Evolutionary conservation across 2,113 vertebrate species (phyloP).

Genomic region (Platycercus adscitus): DNA sequence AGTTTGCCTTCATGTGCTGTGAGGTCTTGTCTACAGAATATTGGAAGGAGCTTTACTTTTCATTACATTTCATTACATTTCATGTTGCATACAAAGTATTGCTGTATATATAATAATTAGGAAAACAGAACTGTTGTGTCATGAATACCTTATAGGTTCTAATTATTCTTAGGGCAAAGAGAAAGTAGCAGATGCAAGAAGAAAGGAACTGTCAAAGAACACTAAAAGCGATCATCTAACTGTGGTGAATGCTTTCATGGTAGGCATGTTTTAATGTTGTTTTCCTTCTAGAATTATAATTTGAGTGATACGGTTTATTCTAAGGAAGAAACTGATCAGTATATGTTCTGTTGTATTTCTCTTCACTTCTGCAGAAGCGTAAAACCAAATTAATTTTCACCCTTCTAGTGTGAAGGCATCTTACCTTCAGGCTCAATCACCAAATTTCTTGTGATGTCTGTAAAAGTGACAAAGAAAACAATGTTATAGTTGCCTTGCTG

Average conservation of each 20-base stretch:
- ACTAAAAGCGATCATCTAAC: conserved; percentile 95
- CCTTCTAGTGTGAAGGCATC: not conserved
- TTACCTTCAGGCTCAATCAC: not conserved
- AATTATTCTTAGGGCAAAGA: conserved; percentile 88
- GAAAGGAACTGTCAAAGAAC: conserved; percentile 86
- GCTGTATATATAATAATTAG: not conserved
- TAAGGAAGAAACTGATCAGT: not conserved
- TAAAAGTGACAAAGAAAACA: not conserved
- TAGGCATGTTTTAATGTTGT: conserved; percentile 47
- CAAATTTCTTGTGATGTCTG: not conserved
- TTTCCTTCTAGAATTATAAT: not conserved
- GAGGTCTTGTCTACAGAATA: not conserved
- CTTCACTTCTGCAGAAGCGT: not conserved
- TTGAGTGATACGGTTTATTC: not conserved
- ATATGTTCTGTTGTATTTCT: not conserved
- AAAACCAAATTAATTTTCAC: not conserved
- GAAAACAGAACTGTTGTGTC: not conserved
- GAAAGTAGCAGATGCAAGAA: conserved; percentile 92
- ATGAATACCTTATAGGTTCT: not conserved
- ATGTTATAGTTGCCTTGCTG: not conserved
- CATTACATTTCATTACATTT: not conserved
- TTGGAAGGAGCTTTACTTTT: not conserved
- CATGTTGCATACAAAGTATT: not conserved
- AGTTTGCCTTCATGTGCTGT: not conserved
- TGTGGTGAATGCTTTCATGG: conserved; percentile 92